phyloP scores from a whole-genome alignment of 2,113 vertebrate species.

The Anser cygnoides region DNA sequence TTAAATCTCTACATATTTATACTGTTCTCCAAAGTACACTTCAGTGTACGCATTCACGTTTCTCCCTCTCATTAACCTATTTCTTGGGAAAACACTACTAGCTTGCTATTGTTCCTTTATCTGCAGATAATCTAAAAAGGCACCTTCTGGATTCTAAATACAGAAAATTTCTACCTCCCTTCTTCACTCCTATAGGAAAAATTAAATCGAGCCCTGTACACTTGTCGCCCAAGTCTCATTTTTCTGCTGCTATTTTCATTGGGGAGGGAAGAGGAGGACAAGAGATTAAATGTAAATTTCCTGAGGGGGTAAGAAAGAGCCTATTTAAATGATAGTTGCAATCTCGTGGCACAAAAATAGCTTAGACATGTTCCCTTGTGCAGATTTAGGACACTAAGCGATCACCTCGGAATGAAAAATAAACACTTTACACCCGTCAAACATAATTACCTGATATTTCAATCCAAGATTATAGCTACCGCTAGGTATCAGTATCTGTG shows the following conservation, averaged over 20 bases:
- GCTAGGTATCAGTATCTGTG: not conserved
- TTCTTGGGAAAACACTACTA: not conserved
- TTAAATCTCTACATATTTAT: not conserved
- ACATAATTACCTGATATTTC: slow-evolving; percentile 36
- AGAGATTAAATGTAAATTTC: not conserved
- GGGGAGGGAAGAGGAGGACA: not conserved
- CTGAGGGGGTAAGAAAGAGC: not conserved
- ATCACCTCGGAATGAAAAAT: slow-evolving; percentile 48
- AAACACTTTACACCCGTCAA: slow-evolving; percentile 27
- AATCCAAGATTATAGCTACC: not conserved
- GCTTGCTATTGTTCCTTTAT: not conserved
- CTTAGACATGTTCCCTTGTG: not conserved
- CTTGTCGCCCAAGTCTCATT: not conserved
- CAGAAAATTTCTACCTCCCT: not conserved
- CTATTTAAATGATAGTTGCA: not conserved
- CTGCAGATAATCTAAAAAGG: not conserved
- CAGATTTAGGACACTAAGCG: slow-evolving; percentile 16
- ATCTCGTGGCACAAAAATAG: not conserved
- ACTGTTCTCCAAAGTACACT: not conserved
- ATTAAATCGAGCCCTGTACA: not conserved
- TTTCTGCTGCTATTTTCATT: not conserved
- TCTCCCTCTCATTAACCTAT: not conserved
- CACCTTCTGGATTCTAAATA: slow-evolving; percentile 3
- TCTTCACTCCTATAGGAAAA: not conserved
- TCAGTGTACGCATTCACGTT: not conserved